Percentiles rank a stretch among this genome's conserved stretches.
These are phyloP conservation scores for Mythimna loreyi DNA, from an alignment of 2,888 invertebrate genomes.

Conservation along the genomic window DNA sequence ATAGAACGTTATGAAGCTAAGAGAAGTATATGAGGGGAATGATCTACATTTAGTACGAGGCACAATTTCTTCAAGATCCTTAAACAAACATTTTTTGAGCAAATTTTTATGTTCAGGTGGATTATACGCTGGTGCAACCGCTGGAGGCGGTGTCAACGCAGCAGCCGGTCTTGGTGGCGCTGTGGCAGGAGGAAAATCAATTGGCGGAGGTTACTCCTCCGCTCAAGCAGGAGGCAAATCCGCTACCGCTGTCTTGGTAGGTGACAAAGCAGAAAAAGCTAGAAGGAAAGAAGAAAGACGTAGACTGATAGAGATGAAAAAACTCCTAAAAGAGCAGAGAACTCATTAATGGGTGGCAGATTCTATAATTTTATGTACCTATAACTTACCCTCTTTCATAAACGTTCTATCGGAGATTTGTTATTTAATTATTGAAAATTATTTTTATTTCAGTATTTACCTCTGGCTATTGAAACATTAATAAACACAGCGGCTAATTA, in stretches of 20 bases:
- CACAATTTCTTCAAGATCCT: background rate
- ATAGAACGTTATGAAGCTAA: no score
- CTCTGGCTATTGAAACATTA: slow-evolving; percentile 32
- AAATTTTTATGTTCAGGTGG: slow-evolving; percentile 78
- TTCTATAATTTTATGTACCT: slow-evolving; percentile 4
- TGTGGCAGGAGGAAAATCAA: slow-evolving; percentile 78
- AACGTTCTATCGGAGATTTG: slow-evolving; percentile 42
- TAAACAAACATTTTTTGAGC: background rate
- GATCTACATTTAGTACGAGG: background rate
- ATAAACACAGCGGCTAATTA: slow-evolving; percentile 37
- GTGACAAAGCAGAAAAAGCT: slow-evolving; percentile 73
- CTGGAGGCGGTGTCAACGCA: slow-evolving; percentile 89
- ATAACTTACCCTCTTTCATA: slow-evolving; percentile 32
- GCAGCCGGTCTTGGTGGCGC: slow-evolving; percentile 89
- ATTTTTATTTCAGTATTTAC: slow-evolving; percentile 52
- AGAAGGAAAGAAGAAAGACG: slow-evolving; percentile 77
- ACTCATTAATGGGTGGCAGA: slow-evolving; percentile 49
- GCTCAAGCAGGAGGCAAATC: slow-evolving; percentile 81
- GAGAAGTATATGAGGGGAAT: no score
- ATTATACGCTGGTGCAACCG: slow-evolving; percentile 91
- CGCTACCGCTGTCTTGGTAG: slow-evolving; percentile 82
- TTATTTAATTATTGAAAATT: slow-evolving; percentile 24
- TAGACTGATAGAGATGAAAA: slow-evolving; percentile 70
- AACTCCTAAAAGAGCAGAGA: slow-evolving; percentile 50
- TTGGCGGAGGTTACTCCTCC: slow-evolving; percentile 82